phyloP scores from a whole-genome alignment of 2,113 vertebrate species.

The Gasterosteus aculeatus region DNA sequence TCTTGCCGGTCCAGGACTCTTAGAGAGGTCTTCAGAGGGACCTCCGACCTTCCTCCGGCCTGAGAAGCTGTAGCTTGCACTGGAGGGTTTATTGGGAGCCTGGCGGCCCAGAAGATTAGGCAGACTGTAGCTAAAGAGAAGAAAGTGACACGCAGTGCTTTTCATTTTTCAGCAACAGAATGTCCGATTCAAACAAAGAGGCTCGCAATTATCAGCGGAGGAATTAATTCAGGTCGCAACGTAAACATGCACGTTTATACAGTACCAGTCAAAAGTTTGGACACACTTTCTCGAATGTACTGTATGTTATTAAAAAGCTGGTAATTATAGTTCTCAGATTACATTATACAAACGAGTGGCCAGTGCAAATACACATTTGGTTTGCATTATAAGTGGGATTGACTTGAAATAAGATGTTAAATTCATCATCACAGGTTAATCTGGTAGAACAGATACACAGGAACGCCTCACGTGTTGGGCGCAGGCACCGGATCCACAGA shows the following conservation, averaged over 20 bases:
- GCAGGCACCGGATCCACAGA: slow-evolving; percentile 79
- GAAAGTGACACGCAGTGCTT: background rate
- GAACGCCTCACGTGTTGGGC: slow-evolving; percentile 80
- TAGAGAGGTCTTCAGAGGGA: slow-evolving; percentile 81
- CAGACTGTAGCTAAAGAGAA: slow-evolving; percentile 80
- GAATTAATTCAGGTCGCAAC: background rate
- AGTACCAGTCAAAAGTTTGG: too few relatives aligned
- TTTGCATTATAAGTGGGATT: background rate
- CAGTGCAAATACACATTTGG: background rate
- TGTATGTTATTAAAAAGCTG: background rate
- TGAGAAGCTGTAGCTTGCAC: slow-evolving; percentile 82
- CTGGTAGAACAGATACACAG: background rate
- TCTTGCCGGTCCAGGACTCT: slow-evolving; percentile 84
- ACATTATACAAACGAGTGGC: background rate
- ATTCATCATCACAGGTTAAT: background rate
- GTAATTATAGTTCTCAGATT: background rate
- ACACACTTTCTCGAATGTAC: too few relatives aligned
- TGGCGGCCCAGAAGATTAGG: slow-evolving; percentile 84
- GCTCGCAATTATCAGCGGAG: background rate
- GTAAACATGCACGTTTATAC: too few relatives aligned
- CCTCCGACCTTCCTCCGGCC: slow-evolving; percentile 59
- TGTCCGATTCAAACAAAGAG: slow-evolving; percentile 3
- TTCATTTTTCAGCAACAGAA: background rate
- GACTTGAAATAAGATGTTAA: background rate
- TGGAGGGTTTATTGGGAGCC: slow-evolving; percentile 81